Conservation (phyloP, 2,888 invertebrate genomes). For the Arge pagana region DNA sequence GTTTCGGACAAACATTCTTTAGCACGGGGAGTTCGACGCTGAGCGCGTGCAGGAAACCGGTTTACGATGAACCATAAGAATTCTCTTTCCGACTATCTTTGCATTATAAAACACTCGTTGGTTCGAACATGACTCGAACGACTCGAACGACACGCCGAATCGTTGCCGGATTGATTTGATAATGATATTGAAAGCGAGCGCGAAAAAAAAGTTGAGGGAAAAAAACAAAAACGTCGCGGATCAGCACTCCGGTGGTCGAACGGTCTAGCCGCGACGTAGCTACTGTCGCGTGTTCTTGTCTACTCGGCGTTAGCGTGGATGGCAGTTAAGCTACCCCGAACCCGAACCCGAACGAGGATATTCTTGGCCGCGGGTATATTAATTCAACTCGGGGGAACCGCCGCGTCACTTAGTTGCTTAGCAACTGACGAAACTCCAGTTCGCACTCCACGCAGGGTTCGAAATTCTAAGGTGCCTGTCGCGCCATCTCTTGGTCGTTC, state of each 20-base stretch:
- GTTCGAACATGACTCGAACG: too few relatives aligned
- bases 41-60: constrained; percentile 33
- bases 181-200: not conserved
- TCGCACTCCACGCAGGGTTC: too few relatives aligned
- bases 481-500: too few relatives aligned
- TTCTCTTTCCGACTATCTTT: not conserved
- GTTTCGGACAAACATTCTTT: constrained; percentile 39
- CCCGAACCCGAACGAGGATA: constrained; percentile 41
- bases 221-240: constrained; percentile 10
- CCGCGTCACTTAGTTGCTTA: constrained; percentile 48
- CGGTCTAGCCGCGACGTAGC: constrained; percentile 36
- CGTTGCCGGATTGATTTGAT: not conserved
- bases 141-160: too few relatives aligned
- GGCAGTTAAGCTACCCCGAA: constrained; percentile 33
- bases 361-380: constrained; percentile 49
- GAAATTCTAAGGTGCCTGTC: too few relatives aligned
- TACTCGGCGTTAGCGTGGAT: constrained; percentile 28
- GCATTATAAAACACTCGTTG: too few relatives aligned
- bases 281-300: too few relatives aligned
- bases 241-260: constrained; percentile 12
- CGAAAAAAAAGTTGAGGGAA: not conserved
- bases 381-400: constrained; percentile 47
- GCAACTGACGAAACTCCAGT: constrained; percentile 47
- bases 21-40: constrained; percentile 23
- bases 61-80: constrained; percentile 27